Base-by-base conservation (phyloP, 2,888 invertebrate species). In the Aleiodes alternator region DNA sequence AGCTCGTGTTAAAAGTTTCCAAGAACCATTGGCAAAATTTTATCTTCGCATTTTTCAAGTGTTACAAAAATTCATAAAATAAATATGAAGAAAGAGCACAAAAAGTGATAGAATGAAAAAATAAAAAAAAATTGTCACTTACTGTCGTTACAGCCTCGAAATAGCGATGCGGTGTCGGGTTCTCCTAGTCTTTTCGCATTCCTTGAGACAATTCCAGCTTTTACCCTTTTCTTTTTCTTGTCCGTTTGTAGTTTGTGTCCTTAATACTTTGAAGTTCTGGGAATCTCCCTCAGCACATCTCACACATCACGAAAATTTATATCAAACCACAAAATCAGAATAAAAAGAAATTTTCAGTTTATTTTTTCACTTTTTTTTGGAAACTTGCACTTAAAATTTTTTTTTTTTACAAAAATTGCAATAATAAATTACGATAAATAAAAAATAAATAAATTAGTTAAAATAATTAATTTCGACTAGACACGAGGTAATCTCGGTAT, bases 101-200 rank as follows among this genome's bases (percentile, higher is more conserved):
- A 59, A 59, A 59, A 11, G 3, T 11, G 4, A 31, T 14, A 11
- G 38, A 16, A 43, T 23, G 23, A 23, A 23, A 23, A 23, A 29
- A 4, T 4, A 34, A 12, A 9, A 16, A 59, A 73, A 64, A 43
- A 14, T 23, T 51, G 61, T 50, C 23, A 61, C 43, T 75, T 68
- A 72, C 72, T 64, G 74, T 68, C 61, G 75, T 78, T 79, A 76
- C 76, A 80, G 76, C 84, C 87, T 85, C 84, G 84, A 86, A 86
- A 86, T 87, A 87, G 84, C 82, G 79, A 79, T 80, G 74, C 71
- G 77, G 76, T 77, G 76, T 76, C 81, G 76, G 70, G 78, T 80
- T 82, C 80, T 78, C 76, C 55, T 74, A 73, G 72, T 77, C 73
- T 73, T 69, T 53, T 72, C 75, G 76, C 78, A 78, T 78, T 78